Evolutionary conservation across 2,113 vertebrate species (phyloP), one percentile per base, ranked within the genome.

Genomic region (Eulacestoma nigropectus): DNA sequence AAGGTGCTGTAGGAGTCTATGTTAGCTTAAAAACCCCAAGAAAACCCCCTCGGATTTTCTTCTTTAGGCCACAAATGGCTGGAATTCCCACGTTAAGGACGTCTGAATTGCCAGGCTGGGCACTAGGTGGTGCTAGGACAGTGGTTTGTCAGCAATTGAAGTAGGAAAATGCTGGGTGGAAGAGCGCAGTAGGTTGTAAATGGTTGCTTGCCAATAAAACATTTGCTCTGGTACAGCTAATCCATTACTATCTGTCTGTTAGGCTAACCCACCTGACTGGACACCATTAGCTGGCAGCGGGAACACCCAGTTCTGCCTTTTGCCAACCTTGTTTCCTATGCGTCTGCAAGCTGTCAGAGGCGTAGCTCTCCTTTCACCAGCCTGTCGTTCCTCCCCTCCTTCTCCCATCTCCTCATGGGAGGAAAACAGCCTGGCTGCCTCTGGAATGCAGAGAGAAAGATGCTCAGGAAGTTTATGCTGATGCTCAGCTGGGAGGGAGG

Each of bases 51-150:
- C 1, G 7, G 41, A 11, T 60, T 52, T 69, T n/a, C 4, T 7
- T 19, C 33, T 46, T 21, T 3, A 5, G 3, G 9, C 47, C 4
- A 0, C 13, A 32, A 3, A 44, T 16, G 23, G 1, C 76, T 52
- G 64, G 33, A 13, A 83, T 55, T 64, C 18, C 32, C 22, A 4
- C 1, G 0, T 29, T 35, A 35, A 41, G 1, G 3, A 41, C 8
- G 3, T 4, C 20, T 9, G 67, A 80, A 29, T 26, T 13, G 62
- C 33, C 49, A 9, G 17, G n/a, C 46, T n/a, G 81, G 77, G 11
- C 97, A 93, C 94, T 92, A 97, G 96, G 30, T 97, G 97, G 96
- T 90, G 95, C 93, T 96, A 67, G 67, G 93, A 94, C 77, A 84
- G 84, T 73, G 69, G 81, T 27, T 92, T 83, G 88, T 57, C 44